These are phyloP conservation scores for Empis livida DNA, from an alignment of 2,888 invertebrate genomes.

Conservation along the genomic window DNA sequence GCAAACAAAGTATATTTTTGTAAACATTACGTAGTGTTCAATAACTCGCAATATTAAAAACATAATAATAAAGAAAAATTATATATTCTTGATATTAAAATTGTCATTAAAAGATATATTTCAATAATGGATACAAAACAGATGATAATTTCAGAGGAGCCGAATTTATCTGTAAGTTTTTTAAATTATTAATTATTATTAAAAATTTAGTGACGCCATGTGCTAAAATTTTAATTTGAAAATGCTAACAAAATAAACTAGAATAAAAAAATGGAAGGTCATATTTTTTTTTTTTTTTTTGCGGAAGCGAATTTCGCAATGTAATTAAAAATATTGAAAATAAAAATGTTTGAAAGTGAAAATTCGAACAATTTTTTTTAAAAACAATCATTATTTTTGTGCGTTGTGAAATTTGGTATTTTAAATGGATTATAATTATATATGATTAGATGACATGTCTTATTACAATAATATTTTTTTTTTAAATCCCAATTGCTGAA, in stretches of 20 bases:
- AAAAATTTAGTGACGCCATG: constrained; percentile 7
- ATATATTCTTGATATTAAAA: background rate
- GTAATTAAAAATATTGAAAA: background rate
- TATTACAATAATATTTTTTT: no score
- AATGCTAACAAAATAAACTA: background rate
- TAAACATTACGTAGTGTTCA: no score
- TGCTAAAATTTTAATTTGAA: constrained; percentile 1
- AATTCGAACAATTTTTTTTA: no score
- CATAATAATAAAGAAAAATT: background rate
- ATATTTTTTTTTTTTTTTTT: no score
- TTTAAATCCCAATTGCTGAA: no score
- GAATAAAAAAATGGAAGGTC: no score
- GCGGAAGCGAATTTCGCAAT: no score
- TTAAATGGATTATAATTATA: no score
- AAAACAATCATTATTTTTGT: background rate
- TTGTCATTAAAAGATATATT: background rate
- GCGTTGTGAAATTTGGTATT: no score
- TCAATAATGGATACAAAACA: constrained; percentile 29
- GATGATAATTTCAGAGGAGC: constrained; percentile 30
- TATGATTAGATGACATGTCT: no score
- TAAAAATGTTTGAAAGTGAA: background rate
- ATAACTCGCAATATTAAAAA: background rate
- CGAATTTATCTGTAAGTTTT: constrained; percentile 26
- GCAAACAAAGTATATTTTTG: background rate
- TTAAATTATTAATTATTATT: background rate